phyloP scores from a whole-genome alignment of 2,888 invertebrate species.

The Steinernema carpocapsae region DNA sequence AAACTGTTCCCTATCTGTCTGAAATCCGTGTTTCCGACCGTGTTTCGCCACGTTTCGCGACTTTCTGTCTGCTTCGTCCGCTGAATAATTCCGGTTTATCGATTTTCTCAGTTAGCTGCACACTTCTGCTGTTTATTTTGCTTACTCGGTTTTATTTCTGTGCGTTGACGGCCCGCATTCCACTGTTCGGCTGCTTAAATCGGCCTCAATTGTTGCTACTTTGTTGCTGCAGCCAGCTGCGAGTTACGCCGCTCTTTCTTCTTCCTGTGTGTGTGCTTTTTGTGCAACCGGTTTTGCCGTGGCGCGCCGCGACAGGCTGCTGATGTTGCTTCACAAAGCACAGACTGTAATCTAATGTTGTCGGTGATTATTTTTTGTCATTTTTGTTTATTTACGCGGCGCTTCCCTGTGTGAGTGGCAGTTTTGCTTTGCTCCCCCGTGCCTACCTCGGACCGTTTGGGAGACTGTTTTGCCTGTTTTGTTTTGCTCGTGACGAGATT shows the following conservation, averaged over 20 bases:
- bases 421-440: not conserved
- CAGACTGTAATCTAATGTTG: constrained; percentile 12
- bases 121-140: no score
- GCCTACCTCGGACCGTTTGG: constrained; percentile 23
- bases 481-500: not conserved
- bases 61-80: no score
- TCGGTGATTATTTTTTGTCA: constrained; percentile 6
- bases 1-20: no score
- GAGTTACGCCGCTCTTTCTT: constrained; percentile 14
- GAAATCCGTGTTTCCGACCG: no score
- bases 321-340: constrained; percentile 13
- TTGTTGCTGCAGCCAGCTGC: not conserved
- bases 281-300: constrained; percentile 2
- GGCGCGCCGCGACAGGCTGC: constrained; percentile 28
- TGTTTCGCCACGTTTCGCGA: no score
- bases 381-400: constrained; percentile 19
- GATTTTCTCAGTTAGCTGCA: no score
- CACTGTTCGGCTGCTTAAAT: not conserved
- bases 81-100: no score
- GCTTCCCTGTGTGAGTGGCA: not conserved
- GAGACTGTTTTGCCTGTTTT: not conserved
- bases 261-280: constrained; percentile 24
- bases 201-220: no score
- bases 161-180: not conserved
- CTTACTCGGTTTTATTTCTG: not conserved